Evolutionary conservation across 2,888 invertebrate species (phyloP).

Genomic region (Poecilus cupreus): DNA sequence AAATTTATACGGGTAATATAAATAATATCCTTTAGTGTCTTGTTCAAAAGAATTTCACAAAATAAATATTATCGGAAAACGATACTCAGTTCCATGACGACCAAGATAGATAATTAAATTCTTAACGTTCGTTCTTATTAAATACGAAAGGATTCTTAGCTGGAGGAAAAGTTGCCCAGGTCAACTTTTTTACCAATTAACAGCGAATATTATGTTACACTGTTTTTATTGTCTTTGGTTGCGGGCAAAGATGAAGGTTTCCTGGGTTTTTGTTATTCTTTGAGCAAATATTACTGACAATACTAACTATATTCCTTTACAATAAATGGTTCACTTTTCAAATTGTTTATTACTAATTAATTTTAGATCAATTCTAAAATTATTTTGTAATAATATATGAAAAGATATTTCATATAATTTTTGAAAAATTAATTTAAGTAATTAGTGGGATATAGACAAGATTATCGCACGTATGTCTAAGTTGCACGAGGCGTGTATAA

Average conservation of each 20-base stretch:
- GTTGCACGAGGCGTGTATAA: too few species aligned
- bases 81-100: slow-evolving; percentile 15
- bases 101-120: slow-evolving; percentile 8
- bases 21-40: too few species aligned
- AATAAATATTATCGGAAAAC: slow-evolving; percentile 32
- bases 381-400: too few species aligned
- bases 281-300: too few species aligned
- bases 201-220: slow-evolving; percentile 27
- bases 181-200: slow-evolving; percentile 37
- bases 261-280: not conserved
- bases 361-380: too few species aligned
- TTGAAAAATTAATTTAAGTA: too few species aligned
- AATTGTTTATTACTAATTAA: too few species aligned
- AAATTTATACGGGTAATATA: not conserved
- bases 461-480: too few species aligned
- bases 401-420: too few species aligned
- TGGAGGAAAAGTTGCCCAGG: slow-evolving; percentile 6
- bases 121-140: slow-evolving; percentile 18
- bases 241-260: not conserved
- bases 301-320: too few species aligned
- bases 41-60: not conserved
- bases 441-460: too few species aligned
- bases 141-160: slow-evolving; percentile 12
- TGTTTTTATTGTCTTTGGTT: slow-evolving; percentile 29
- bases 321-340: too few species aligned